Conservation (phyloP, 2,113 vertebrate genomes). For the Halichoerus grypus region DNA sequence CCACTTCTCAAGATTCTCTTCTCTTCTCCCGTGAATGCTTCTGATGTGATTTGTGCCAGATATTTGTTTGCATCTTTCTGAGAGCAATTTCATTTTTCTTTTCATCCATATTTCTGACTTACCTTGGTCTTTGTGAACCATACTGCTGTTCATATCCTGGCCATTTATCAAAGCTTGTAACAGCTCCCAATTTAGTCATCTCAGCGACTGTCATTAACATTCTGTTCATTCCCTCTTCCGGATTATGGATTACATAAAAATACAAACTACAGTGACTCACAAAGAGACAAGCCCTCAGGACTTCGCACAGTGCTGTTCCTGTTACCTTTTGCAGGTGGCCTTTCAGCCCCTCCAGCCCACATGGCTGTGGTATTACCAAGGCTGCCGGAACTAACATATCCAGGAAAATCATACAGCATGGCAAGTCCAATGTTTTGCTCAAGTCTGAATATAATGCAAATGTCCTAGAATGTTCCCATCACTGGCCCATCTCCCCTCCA, state of each 20-base stretch:
- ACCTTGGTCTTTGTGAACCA: slow-evolving; percentile 47
- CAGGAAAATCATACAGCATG: neutral
- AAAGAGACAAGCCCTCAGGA: slow-evolving; percentile 12
- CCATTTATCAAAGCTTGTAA: slow-evolving; percentile 65
- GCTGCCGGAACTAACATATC: neutral
- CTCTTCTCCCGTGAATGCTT: neutral
- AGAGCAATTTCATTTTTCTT: neutral
- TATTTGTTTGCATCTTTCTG: slow-evolving; percentile 50
- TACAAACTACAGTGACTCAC: neutral
- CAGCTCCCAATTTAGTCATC: slow-evolving; percentile 49
- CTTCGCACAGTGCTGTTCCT: neutral
- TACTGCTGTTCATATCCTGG: slow-evolving; percentile 56
- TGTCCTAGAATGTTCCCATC: neutral
- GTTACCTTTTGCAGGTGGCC: neutral
- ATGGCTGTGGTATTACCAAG: neutral
- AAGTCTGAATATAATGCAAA: neutral
- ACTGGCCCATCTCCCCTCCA: neutral
- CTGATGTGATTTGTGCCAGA: slow-evolving; percentile 21
- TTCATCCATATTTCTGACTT: slow-evolving; percentile 51
- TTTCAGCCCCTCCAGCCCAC: neutral
- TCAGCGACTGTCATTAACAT: slow-evolving; percentile 39
- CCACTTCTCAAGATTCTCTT: neutral
- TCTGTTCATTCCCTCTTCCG: slow-evolving; percentile 48
- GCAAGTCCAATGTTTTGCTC: neutral
- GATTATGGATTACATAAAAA: slow-evolving; percentile 58